Evolutionary conservation across 2,888 invertebrate species (phyloP).

Genomic region (Microctonus brassicae): DNA sequence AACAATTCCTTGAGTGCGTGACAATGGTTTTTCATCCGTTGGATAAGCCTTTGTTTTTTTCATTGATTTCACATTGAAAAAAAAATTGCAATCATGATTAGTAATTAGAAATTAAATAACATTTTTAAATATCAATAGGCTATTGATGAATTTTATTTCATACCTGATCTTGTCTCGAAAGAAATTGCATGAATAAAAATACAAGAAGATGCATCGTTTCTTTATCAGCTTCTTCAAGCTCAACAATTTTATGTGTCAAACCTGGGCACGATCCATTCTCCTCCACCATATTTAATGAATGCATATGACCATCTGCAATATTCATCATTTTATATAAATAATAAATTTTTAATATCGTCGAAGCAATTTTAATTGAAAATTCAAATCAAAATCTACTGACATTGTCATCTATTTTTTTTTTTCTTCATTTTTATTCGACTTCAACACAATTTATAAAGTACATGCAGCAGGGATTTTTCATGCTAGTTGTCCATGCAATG

Average conservation of each 20-base stretch:
- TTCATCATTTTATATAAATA: neutral
- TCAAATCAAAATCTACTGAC: neutral
- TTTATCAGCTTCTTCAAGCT: constrained; percentile 93
- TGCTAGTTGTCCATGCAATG: constrained; percentile 22
- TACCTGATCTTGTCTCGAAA: constrained; percentile 83
- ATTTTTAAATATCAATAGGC: neutral
- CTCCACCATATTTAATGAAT: constrained; percentile 85
- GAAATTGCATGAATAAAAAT: constrained; percentile 96
- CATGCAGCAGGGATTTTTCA: constrained; percentile 4
- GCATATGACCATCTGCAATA: constrained; percentile 83
- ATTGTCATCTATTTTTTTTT: neutral
- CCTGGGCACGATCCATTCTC: constrained; percentile 79
- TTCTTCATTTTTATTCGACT: neutral
- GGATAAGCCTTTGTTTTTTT: constrained; percentile 83
- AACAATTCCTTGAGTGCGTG: constrained; percentile 88
- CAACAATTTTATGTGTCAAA: constrained; percentile 88
- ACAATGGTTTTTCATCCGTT: constrained; percentile 85
- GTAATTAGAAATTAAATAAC: neutral
- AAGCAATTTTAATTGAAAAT: neutral
- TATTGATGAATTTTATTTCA: too few species aligned
- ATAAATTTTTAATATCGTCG: neutral
- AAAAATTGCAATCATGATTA: too few species aligned
- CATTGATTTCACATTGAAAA: too few species aligned
- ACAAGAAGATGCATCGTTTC: constrained; percentile 96
- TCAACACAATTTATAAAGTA: neutral